Percentiles rank a stretch among this genome's conserved stretches.
Evolutionary conservation across 1,140 invertebrate species (phyloP).

Genomic region (Heliconius nattereri): DNA sequence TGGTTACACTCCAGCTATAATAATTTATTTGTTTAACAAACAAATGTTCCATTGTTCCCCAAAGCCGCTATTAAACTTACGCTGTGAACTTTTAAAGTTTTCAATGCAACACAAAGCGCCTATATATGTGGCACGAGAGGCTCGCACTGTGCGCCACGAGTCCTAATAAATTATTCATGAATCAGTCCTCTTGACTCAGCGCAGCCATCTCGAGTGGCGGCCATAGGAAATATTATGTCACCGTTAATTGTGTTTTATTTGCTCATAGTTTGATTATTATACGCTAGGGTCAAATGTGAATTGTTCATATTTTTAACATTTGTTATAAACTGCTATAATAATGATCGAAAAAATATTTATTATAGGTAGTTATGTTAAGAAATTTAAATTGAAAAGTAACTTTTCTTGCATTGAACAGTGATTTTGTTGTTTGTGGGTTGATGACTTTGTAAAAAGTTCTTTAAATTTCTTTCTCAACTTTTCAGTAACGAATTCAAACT

Average conservation of each 20-base stretch:
- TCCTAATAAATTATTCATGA: constrained; percentile 60
- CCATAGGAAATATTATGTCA: constrained; percentile 61
- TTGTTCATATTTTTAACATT: neutral
- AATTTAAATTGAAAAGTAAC: neutral
- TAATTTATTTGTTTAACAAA: neutral
- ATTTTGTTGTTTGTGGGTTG: neutral
- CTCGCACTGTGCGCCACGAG: constrained; percentile 15
- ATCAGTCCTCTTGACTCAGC: constrained; percentile 56
- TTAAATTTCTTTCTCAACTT: neutral
- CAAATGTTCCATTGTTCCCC: neutral
- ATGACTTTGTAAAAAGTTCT: neutral
- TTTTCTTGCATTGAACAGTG: neutral
- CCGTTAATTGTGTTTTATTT: constrained; percentile 51
- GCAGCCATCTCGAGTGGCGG: constrained; percentile 52
- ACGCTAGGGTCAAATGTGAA: neutral
- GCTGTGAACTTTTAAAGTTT: constrained; percentile 7
- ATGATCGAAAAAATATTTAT: no score
- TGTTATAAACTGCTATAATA: no score
- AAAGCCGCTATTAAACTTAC: neutral
- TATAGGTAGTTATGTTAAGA: no score
- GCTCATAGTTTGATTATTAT: constrained; percentile 25
- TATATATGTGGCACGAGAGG: constrained; percentile 27
- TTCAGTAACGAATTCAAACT: no score
- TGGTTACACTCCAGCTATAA: neutral
- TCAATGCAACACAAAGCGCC: neutral